Percentiles rank a stretch among this genome's conserved stretches.
These are phyloP conservation scores for Syndactyla subalaris DNA, from an alignment of 2,797 vertebrate species.

Conservation along the genomic window DNA sequence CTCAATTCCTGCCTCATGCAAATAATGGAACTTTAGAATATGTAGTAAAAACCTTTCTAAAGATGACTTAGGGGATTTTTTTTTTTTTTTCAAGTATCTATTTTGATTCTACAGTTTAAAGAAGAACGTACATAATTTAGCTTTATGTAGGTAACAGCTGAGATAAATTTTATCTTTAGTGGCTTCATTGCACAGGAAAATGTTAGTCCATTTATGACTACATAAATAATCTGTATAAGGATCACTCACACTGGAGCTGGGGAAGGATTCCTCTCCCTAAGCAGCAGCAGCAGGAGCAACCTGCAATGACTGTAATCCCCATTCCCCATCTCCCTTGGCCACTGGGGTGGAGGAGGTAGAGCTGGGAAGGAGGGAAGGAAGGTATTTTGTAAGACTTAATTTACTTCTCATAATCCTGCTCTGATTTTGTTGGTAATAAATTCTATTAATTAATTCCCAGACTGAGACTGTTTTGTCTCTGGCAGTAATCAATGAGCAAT, in stretches of 20 bases:
- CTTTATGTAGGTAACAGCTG: neutral
- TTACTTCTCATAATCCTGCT: neutral
- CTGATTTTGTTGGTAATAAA: neutral
- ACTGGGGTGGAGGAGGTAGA: neutral
- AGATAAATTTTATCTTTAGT: neutral
- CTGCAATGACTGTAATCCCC: rapidly evolving
- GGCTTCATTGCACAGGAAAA: neutral
- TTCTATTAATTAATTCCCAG: neutral
- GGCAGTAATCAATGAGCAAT: neutral
- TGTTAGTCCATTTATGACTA: neutral
- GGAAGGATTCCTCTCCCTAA: rapidly evolving
- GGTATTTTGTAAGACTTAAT: neutral
- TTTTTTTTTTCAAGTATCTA: neutral
- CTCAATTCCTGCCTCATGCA: neutral
- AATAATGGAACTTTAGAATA: neutral
- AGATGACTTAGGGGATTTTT: neutral
- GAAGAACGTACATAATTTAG: neutral
- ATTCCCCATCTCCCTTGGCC: neutral
- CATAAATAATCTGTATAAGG: neutral
- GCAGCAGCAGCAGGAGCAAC: neutral
- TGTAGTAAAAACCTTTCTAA: neutral
- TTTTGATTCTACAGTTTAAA: neutral
- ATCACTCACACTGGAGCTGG: rapidly evolving
- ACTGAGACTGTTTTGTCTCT: neutral
- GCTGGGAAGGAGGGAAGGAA: neutral